Evolutionary conservation across 2,888 invertebrate species (phyloP).

Genomic region (Hyles lineata): DNA sequence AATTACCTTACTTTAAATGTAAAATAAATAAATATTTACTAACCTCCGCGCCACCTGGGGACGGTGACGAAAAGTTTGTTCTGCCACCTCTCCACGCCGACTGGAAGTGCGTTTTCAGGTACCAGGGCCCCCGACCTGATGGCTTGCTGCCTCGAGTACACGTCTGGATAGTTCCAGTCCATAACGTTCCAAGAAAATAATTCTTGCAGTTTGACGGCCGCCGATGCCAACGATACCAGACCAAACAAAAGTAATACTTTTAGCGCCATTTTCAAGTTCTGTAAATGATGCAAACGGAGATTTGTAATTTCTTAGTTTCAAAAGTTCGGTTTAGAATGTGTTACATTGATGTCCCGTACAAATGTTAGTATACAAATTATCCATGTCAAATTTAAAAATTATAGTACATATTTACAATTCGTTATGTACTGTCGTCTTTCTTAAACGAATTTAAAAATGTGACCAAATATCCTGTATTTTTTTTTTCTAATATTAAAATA

Average conservation of each 20-base stretch:
- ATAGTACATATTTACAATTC: too few relatives aligned
- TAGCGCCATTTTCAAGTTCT: conserved; percentile 49
- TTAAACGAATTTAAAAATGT: neutral
- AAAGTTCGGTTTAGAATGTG: neutral
- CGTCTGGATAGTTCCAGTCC: conserved; percentile 90
- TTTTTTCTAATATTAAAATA: neutral
- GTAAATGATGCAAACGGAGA: neutral
- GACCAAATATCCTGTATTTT: neutral
- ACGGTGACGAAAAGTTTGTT: conserved; percentile 93
- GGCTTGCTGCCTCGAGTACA: conserved; percentile 86
- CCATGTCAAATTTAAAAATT: neutral
- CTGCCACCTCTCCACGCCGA: conserved; percentile 92
- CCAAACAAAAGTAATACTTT: conserved; percentile 55
- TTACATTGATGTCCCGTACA: neutral
- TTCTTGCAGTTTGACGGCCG: conserved; percentile 86
- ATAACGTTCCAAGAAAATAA: conserved; percentile 90
- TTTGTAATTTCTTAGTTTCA: neutral
- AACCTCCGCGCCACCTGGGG: conserved; percentile 92
- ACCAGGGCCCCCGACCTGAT: conserved; percentile 87
- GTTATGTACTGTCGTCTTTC: neutral
- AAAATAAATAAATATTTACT: conserved; percentile 46
- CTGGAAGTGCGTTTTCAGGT: conserved; percentile 92
- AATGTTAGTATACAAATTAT: neutral
- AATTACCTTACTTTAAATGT: too few relatives aligned
- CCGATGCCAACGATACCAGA: conserved; percentile 63